Evolutionary conservation across 2,797 vertebrate genomes (phyloP).

Genomic region (Tenualosa thibaudeaui): DNA sequence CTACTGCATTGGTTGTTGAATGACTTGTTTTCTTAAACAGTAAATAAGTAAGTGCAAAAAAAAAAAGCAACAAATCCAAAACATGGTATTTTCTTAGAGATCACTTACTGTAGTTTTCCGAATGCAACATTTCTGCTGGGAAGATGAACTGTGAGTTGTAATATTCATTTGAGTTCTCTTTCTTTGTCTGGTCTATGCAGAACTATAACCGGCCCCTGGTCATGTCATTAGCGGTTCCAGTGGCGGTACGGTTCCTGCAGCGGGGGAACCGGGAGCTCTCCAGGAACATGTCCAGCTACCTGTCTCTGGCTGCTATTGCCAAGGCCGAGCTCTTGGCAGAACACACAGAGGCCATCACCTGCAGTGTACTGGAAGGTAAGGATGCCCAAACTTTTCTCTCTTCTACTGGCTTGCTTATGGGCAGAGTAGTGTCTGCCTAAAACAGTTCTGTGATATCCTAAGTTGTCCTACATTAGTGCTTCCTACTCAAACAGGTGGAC

Average conservation of each 20-base stretch:
- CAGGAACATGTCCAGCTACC: constrained; percentile 93
- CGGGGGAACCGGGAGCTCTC: constrained; percentile 86
- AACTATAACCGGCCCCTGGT: constrained; percentile 88
- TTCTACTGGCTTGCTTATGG: background rate
- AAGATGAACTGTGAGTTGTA: background rate
- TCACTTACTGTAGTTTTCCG: background rate
- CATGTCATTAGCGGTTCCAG: constrained; percentile 89
- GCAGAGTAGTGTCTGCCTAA: background rate
- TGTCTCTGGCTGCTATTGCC: constrained; percentile 88
- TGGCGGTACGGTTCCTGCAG: constrained; percentile 91
- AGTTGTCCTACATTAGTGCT: too few relatives aligned
- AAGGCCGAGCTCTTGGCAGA: constrained; percentile 86
- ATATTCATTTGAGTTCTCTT: background rate
- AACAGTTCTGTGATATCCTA: too few relatives aligned
- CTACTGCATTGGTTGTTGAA: background rate
- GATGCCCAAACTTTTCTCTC: background rate
- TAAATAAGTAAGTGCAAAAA: background rate
- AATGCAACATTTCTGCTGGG: background rate
- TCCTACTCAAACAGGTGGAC: too few relatives aligned
- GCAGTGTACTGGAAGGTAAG: constrained; percentile 89
- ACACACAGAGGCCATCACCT: constrained; percentile 85
- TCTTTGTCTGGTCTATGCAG: constrained; percentile 61
- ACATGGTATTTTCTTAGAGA: background rate
- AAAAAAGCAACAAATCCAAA: background rate
- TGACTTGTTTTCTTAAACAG: background rate